Evolutionary conservation across 1,140 invertebrate genomes (phyloP), one percentile per base, ranked within the genome.

Genomic region (Heliconius himera): DNA sequence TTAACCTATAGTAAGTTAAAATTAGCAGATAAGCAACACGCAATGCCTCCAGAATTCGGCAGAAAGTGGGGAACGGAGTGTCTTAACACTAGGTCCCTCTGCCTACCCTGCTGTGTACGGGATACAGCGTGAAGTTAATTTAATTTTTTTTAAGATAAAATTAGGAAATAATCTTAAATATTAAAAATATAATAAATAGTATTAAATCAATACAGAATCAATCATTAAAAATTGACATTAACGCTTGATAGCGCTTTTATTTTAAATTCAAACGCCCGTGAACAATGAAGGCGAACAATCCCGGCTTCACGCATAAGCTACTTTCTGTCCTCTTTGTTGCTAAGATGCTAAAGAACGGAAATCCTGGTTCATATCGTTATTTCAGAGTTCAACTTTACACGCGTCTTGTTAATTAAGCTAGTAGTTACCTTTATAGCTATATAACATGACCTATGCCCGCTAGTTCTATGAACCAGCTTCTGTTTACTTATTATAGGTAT

Each of bases 281-380:
- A 77, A 77, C 79, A 81, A 81, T 81, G 60, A 72, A 66, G 22
- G 60, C 13, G 54, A 29, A 66, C 60, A 66, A 66, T 51, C 74
- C 38, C 72, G 79, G 75, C 60, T 73, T 81, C 72, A 77, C 79
- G 79, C 79, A 77, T 70, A 76, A 80, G 74, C 41, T 74, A 73
- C 73, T 73, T 76, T 66, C 74, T 73, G 74, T 46, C 79, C 36
- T 80, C 70, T 36, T 80, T 76, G 74, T 73, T 72, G 70, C 70
- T 41, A 20, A 80, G 79, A 80, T 76, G 54, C 78, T 49, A 80
- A 54, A 81, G 78, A 82, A 79, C 77, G 90, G 90, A 92, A 90
- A 90, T 91, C 89, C 89, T 92, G 88, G 89, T 92, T 88, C 88
- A 87, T 81, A 84, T 76, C 79, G 74, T 81, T 81, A 84, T 83